Evolutionary conservation across 1,140 invertebrate species (phyloP).

Genomic region (Monochamus saltuarius): DNA sequence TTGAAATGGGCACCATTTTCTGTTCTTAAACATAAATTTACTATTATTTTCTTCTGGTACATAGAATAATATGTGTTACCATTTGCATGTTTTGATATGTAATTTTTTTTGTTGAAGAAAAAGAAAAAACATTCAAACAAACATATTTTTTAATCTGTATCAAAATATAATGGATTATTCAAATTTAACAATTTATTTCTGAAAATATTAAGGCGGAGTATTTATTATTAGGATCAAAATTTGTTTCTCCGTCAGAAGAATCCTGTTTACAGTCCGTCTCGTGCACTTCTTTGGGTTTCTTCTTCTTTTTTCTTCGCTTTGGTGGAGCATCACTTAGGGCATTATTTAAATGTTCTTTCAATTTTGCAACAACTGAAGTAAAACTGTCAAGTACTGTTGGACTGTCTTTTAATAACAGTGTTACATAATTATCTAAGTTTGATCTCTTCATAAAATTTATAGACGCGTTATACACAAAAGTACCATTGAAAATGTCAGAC

Average conservation of each 20-base stretch:
- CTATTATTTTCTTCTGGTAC: too few relatives aligned
- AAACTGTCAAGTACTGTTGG: conserved; percentile 25
- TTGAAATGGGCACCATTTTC: too few relatives aligned
- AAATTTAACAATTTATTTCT: background rate
- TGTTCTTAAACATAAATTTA: too few relatives aligned
- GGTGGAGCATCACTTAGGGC: background rate
- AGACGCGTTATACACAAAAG: conserved; percentile 71
- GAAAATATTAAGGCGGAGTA: conserved; percentile 9
- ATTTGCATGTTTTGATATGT: too few relatives aligned
- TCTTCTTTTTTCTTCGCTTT: conserved; percentile 8
- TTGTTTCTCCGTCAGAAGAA: conserved; percentile 1
- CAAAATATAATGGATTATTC: background rate
- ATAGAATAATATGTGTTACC: too few relatives aligned
- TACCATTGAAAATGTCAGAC: conserved; percentile 67
- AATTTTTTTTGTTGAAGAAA: too few relatives aligned
- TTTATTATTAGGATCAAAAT: conserved; percentile 18
- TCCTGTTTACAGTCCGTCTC: background rate
- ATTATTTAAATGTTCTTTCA: background rate
- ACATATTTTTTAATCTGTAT: background rate
- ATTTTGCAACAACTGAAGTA: conserved; percentile 20
- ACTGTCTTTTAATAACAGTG: conserved; percentile 27
- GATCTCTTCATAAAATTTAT: conserved; percentile 36
- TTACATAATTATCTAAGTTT: conserved; percentile 34
- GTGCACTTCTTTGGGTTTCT: background rate
- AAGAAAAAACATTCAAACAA: too few relatives aligned